A percentile compares a stretch with the other conserved stretches of the same genome.
Evolutionary conservation across 2,797 vertebrate species (phyloP).

Genomic region (Pterois miles): DNA sequence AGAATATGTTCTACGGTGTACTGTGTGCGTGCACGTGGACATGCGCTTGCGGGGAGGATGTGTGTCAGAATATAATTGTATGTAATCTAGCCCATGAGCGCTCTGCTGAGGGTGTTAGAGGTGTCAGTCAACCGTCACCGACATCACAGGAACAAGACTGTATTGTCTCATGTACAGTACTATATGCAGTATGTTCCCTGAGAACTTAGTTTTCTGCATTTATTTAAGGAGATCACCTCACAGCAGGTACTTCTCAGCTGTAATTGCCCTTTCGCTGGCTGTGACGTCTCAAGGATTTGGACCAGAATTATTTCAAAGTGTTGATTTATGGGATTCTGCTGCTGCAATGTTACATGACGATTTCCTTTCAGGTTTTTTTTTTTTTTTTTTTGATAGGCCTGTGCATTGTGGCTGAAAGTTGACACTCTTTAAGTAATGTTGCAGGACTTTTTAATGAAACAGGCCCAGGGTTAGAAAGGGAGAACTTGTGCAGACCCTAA

Average conservation of each 20-base stretch:
- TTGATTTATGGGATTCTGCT: constrained; percentile 34
- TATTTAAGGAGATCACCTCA: constrained; percentile 22
- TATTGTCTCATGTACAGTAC: constrained; percentile 3
- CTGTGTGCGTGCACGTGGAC: background rate
- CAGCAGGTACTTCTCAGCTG: constrained; percentile 42
- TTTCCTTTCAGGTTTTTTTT: constrained; percentile 32
- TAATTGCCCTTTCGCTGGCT: constrained; percentile 12
- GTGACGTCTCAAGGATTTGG: constrained; percentile 23
- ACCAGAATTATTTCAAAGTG: constrained; percentile 34
- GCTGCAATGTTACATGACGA: constrained; percentile 27
- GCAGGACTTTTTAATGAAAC: constrained; percentile 44
- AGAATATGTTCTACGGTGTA: background rate
- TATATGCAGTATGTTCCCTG: background rate
- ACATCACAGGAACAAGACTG: constrained; percentile 21
- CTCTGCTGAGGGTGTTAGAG: constrained; percentile 10
- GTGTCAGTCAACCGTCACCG: constrained; percentile 23
- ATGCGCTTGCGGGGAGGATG: constrained; percentile 15
- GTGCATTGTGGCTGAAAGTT: constrained; percentile 47
- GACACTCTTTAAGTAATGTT: constrained; percentile 53
- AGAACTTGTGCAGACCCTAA: constrained; percentile 23
- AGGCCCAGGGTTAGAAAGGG: constrained; percentile 5
- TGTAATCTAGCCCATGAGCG: constrained; percentile 42
- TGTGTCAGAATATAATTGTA: constrained; percentile 48
- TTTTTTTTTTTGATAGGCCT: constrained; percentile 18
- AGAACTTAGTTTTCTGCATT: constrained; percentile 24